Evolutionary conservation across 2,888 invertebrate genomes (phyloP).

Genomic region (Phortica magna): DNA sequence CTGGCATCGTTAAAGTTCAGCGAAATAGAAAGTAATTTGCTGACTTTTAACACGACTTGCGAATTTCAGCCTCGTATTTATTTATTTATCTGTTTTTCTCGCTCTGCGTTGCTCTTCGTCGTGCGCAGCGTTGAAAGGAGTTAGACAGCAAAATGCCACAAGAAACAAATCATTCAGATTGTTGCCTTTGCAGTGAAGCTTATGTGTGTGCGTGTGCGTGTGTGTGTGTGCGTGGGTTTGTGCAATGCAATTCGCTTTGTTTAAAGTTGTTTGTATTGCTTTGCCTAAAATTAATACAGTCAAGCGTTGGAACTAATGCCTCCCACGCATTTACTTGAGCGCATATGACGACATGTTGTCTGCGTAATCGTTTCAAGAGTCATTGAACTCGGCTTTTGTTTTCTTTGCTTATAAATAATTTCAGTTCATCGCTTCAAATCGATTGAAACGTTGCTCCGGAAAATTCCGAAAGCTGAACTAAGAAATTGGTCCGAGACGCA

Average conservation of each 20-base stretch:
- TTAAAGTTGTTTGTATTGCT: background rate
- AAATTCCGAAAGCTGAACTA: too few relatives aligned
- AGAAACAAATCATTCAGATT: background rate
- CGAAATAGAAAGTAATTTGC: conserved; percentile 69
- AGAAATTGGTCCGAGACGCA: too few relatives aligned
- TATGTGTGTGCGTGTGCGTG: conserved; percentile 25
- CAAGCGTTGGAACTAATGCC: conserved; percentile 70
- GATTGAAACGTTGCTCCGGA: too few relatives aligned
- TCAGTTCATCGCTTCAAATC: too few relatives aligned
- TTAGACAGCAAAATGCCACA: background rate
- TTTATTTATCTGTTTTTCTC: background rate
- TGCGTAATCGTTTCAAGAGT: conserved; percentile 17
- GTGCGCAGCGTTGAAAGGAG: background rate
- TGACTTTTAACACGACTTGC: conserved; percentile 12
- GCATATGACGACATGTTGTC: conserved; percentile 16
- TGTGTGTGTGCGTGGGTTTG: conserved; percentile 10
- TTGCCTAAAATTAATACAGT: conserved; percentile 58
- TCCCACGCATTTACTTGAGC: background rate
- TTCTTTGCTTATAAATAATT: too few relatives aligned
- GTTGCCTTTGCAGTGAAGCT: conserved; percentile 40
- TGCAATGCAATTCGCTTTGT: conserved; percentile 11
- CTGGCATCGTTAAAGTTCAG: conserved; percentile 40
- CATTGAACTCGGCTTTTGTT: too few relatives aligned
- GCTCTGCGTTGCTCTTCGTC: background rate
- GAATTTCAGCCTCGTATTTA: conserved; percentile 1